Evolutionary conservation across 2,888 invertebrate genomes (phyloP).

Genomic region (Girardia tigrina): DNA sequence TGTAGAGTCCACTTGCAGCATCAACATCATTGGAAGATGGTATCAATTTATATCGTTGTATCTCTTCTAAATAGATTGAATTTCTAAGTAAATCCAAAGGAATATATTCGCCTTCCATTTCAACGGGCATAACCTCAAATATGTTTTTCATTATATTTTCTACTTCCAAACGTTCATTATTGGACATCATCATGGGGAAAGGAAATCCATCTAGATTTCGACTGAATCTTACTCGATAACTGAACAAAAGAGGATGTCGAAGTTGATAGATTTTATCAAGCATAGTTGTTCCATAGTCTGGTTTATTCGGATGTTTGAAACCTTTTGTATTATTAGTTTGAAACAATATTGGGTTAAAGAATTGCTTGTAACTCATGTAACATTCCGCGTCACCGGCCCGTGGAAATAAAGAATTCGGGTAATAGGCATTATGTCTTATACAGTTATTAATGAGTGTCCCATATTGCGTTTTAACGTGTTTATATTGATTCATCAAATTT

Average conservation of each 20-base stretch:
- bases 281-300: background rate
- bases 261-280: background rate
- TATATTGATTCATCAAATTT: background rate
- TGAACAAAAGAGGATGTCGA: background rate
- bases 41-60: background rate
- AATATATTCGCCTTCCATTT: background rate
- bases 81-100: background rate
- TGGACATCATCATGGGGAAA: slow-evolving; percentile 20
- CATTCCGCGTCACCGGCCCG: slow-evolving; percentile 15
- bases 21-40: background rate
- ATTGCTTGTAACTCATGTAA: background rate
- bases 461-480: background rate
- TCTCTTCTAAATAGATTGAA: background rate
- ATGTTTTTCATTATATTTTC: background rate
- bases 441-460: background rate
- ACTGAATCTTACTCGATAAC: background rate
- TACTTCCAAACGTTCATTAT: background rate
- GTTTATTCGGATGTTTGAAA: background rate
- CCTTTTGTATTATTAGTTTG: background rate
- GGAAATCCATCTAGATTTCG: slow-evolving; percentile 16
- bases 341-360: slow-evolving; percentile 25
- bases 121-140: background rate
- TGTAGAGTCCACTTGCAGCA: background rate
- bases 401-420: background rate
- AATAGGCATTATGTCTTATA: slow-evolving; percentile 25